Conservation (phyloP, 2,888 invertebrate genomes). For the Tachina lurida region DNA sequence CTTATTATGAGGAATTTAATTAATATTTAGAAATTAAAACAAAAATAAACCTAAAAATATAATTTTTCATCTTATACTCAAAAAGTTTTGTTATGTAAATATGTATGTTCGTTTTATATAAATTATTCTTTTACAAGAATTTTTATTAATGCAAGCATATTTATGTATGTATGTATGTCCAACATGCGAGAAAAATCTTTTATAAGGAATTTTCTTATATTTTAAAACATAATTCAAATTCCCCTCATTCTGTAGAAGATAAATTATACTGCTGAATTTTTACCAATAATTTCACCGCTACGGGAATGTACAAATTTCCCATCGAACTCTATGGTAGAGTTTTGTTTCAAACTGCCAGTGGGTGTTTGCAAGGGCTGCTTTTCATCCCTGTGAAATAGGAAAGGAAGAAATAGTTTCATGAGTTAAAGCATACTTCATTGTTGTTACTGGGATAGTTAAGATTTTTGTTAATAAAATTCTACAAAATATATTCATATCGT, state of each 20-base stretch:
- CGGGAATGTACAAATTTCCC: conserved; percentile 92
- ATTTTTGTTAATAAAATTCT: neutral
- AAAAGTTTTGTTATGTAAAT: conserved; percentile 1
- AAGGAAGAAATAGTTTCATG: conserved; percentile 72
- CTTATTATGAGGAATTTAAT: conserved; percentile 59
- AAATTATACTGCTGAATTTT: conserved; percentile 91
- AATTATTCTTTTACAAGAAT: conserved; percentile 14
- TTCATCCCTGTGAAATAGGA: conserved; percentile 86
- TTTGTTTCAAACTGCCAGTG: conserved; percentile 87
- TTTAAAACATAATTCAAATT: conserved; percentile 8
- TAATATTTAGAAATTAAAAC: neutral
- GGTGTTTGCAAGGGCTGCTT: conserved; percentile 88
- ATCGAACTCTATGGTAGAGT: conserved; percentile 92
- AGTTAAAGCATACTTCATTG: neutral
- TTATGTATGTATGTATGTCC: conserved; percentile 63
- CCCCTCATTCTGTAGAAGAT: neutral
- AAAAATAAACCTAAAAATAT: conserved; percentile 1
- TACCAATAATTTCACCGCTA: conserved; percentile 92
- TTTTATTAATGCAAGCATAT: conserved; percentile 60
- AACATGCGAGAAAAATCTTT: conserved; percentile 31
- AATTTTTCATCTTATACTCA: neutral
- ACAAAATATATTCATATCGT: conserved; percentile 37
- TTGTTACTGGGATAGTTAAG: neutral
- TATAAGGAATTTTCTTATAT: conserved; percentile 17
- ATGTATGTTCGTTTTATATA: conserved; percentile 22